A percentile compares a stretch with the other conserved stretches of the same genome.
Conservation (phyloP, 2,888 invertebrate species). For the Latheticus oryzae region DNA sequence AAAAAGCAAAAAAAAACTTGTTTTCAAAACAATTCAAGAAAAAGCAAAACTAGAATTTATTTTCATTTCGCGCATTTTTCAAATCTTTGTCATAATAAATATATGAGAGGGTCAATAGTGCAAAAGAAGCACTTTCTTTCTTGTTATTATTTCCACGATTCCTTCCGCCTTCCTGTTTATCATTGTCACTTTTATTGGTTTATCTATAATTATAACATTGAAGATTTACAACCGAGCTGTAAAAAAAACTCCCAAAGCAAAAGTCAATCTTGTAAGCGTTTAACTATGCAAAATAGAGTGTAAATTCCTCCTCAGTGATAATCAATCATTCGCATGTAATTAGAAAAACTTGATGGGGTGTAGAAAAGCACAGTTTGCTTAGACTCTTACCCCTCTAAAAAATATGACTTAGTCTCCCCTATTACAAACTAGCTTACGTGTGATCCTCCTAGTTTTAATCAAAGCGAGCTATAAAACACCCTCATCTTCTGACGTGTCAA, state of each 20-base stretch:
- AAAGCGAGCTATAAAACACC: conserved; percentile 55
- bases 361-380: conserved; percentile 10
- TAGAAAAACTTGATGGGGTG: conserved; percentile 14
- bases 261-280: too few relatives aligned
- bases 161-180: conserved; percentile 12
- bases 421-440: conserved; percentile 46
- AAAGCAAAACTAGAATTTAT: too few relatives aligned
- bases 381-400: conserved; percentile 25
- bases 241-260: too few relatives aligned
- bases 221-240: conserved; percentile 5
- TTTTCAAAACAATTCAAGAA: too few relatives aligned
- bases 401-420: conserved; percentile 24
- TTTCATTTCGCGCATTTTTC: too few relatives aligned
- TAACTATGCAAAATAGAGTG: too few relatives aligned
- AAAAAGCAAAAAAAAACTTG: too few relatives aligned
- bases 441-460: conserved; percentile 56
- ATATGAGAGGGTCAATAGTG: not conserved
- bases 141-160: conserved; percentile 23
- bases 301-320: conserved; percentile 6
- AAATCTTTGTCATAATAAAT: too few relatives aligned
- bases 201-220: conserved; percentile 20
- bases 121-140: conserved; percentile 14
- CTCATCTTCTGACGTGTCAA: conserved; percentile 51
- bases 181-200: conserved; percentile 22
- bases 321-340: conserved; percentile 30